Conservation (phyloP, 2,888 invertebrate species). For the Stenolophus ochropezus region DNA sequence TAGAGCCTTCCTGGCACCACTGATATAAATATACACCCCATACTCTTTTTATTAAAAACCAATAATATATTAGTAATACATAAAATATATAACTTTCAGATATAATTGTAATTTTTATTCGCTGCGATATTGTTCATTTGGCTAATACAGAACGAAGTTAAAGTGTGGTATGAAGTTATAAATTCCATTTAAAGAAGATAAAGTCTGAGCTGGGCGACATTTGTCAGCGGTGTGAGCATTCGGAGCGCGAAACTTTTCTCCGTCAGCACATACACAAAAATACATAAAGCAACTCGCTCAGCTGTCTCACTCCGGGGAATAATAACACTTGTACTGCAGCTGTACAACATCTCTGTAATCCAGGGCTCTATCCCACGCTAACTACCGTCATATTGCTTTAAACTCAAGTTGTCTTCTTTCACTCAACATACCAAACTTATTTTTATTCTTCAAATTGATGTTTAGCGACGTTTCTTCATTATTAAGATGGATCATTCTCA, state of each 20-base stretch:
- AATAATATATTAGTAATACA: too few relatives aligned
- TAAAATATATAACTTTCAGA: too few relatives aligned
- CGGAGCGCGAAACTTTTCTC: not conserved
- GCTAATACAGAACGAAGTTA: not conserved
- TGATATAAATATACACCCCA: too few relatives aligned
- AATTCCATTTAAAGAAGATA: slow-evolving; percentile 17
- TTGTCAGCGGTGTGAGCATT: not conserved
- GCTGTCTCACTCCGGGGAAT: not conserved
- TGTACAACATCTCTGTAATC: slow-evolving; percentile 12
- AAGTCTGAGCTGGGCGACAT: not conserved
- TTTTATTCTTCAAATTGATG: not conserved
- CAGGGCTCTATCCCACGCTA: not conserved
- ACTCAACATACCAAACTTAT: not conserved
- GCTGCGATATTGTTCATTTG: not conserved
- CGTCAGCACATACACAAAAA: slow-evolving; percentile 11
- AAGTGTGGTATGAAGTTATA: not conserved
- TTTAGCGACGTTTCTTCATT: not conserved
- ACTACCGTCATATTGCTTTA: not conserved
- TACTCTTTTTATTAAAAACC: too few relatives aligned
- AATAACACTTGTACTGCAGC: slow-evolving; percentile 25
- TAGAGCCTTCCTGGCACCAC: too few relatives aligned
- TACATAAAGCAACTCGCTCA: slow-evolving; percentile 6
- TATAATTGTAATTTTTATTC: too few relatives aligned
- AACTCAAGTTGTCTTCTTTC: not conserved
- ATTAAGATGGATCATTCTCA: too few relatives aligned